These are phyloP conservation scores for Drosophila orena DNA, from an alignment of 1,140 invertebrate genomes.

Conservation along the genomic window DNA sequence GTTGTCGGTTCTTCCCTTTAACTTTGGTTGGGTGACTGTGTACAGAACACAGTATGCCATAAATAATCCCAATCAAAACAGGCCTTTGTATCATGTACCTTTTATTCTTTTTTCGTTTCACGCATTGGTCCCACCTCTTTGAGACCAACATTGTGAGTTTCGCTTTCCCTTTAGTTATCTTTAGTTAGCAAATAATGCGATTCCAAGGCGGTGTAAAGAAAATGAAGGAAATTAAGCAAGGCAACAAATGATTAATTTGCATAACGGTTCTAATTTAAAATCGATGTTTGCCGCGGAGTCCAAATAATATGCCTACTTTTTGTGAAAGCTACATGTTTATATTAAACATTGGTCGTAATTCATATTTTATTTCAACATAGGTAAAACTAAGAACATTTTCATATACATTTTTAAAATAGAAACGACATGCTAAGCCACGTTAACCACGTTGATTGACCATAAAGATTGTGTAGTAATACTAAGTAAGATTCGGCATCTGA, in stretches of 20 bases:
- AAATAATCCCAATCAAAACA: constrained; percentile 65
- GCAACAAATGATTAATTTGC: constrained; percentile 44
- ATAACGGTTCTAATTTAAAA: constrained; percentile 30
- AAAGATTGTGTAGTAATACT: too few species aligned
- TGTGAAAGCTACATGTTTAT: constrained; percentile 57
- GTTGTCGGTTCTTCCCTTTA: constrained; percentile 33
- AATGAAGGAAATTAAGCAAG: constrained; percentile 23
- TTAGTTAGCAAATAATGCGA: constrained; percentile 15
- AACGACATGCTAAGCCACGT: too few species aligned
- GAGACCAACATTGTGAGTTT: background rate
- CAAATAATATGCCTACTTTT: too few species aligned
- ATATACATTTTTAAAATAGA: too few species aligned
- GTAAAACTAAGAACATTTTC: too few species aligned
- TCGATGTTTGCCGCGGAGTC: background rate
- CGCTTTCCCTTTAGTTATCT: constrained; percentile 7
- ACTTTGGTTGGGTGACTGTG: too few species aligned
- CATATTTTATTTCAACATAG: too few species aligned
- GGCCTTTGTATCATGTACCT: constrained; percentile 39
- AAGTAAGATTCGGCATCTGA: background rate
- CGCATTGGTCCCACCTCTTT: constrained; percentile 24
- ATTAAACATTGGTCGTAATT: constrained; percentile 14
- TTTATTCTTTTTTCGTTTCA: constrained; percentile 24
- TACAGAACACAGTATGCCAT: constrained; percentile 9
- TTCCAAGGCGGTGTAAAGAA: constrained; percentile 25
- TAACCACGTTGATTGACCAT: too few species aligned